phyloP scores from a whole-genome alignment of 2,113 vertebrate species.

The Misgurnus mizolepis region DNA sequence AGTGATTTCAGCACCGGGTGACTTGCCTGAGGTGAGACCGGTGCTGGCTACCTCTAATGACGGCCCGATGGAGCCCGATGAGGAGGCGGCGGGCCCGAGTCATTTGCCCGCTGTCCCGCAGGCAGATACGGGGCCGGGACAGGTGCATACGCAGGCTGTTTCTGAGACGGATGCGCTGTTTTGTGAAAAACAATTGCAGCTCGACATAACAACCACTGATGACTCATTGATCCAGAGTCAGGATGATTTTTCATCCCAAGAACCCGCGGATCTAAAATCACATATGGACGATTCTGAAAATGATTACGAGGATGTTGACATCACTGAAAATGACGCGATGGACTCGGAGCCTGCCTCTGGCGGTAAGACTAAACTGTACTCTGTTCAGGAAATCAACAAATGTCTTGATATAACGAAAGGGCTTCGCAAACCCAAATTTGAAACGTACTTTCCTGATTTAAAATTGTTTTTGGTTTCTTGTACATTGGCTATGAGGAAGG shows the following conservation, averaged over 20 bases:
- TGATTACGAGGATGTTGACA: not conserved
- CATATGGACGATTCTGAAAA: not conserved
- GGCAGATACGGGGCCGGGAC: no score
- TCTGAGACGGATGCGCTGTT: not conserved
- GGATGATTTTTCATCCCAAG: not conserved
- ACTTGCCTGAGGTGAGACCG: not conserved
- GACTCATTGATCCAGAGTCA: not conserved
- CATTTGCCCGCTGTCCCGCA: no score
- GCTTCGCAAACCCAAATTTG: not conserved
- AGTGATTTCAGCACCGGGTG: not conserved
- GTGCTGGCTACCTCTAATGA: no score
- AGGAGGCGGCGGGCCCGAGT: no score
- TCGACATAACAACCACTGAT: not conserved
- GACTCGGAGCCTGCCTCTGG: not conserved
- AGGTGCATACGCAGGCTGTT: no score
- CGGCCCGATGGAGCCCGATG: no score
- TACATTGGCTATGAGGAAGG: not conserved
- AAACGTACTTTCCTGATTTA: not conserved
- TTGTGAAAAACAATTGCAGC: not conserved
- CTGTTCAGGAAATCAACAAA: not conserved
- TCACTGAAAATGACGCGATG: not conserved
- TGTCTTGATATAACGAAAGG: not conserved
- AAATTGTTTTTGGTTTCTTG: not conserved
- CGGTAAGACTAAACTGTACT: not conserved
- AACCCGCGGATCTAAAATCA: not conserved